phyloP scores from a whole-genome alignment of 2,797 vertebrate genomes.

The Falco naumanni region DNA sequence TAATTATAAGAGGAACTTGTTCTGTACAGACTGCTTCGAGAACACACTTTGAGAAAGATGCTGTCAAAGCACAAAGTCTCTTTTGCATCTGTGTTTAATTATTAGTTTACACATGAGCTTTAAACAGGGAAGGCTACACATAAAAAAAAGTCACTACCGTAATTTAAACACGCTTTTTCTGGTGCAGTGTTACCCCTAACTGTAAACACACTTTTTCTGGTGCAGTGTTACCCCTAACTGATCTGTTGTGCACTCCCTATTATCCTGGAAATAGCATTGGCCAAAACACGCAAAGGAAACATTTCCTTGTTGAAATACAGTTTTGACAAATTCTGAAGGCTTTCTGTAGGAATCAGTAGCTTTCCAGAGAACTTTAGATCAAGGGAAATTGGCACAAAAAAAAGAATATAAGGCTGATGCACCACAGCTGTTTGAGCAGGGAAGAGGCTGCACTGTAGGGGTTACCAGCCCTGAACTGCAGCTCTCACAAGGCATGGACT shows the following conservation, averaged over 20 bases:
- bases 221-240: background rate
- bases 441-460: background rate
- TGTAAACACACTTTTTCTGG: background rate
- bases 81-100: background rate
- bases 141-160: background rate
- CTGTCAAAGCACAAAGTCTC: background rate
- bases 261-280: background rate
- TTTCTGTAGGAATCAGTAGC: background rate
- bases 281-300: background rate
- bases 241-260: background rate
- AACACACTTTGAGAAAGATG: background rate
- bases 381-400: background rate
- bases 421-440: background rate
- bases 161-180: background rate
- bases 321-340: background rate
- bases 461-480: background rate
- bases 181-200: background rate
- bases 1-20: background rate
- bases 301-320: background rate
- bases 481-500: background rate
- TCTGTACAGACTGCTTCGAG: background rate
- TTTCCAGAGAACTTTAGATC: background rate
- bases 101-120: background rate
- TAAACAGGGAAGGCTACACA: background rate
- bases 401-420: background rate